These are phyloP conservation scores for Nymphalis io DNA, from an alignment of 1,140 invertebrate species.

Conservation along the genomic window DNA sequence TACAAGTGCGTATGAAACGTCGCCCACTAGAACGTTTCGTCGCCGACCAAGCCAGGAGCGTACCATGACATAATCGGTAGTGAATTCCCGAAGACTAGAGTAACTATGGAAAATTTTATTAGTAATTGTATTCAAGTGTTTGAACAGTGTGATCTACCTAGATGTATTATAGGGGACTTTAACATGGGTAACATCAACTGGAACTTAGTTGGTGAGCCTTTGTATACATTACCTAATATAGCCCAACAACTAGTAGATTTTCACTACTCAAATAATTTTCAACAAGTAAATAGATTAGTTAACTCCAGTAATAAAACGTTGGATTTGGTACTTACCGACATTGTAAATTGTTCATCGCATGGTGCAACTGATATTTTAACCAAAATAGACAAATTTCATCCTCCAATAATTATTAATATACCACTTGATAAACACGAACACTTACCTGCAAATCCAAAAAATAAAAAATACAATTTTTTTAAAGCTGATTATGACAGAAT, in stretches of 20 bases:
- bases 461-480: slow-evolving; percentile 26
- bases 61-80: no score
- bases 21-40: no score
- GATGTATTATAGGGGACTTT: slow-evolving; percentile 39
- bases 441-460: not conserved
- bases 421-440: slow-evolving; percentile 1
- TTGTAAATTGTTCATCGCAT: not conserved
- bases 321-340: not conserved
- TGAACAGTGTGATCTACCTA: not conserved
- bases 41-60: no score
- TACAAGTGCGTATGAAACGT: no score
- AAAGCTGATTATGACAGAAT: slow-evolving; percentile 38
- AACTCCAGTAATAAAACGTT: not conserved
- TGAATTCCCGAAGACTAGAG: no score
- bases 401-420: slow-evolving; percentile 31
- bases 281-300: slow-evolving; percentile 12
- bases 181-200: slow-evolving; percentile 41
- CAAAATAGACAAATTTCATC: slow-evolving; percentile 38
- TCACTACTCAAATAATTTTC: slow-evolving; percentile 27
- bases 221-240: slow-evolving; percentile 5
- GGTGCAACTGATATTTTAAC: slow-evolving; percentile 13
- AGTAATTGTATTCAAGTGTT: slow-evolving; percentile 25
- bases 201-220: slow-evolving; percentile 9
- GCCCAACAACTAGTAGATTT: slow-evolving; percentile 26
- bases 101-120: slow-evolving; percentile 20